A percentile compares a stretch with the other conserved stretches of the same genome.
These are phyloP conservation scores for Leiothrix lutea DNA, from an alignment of 2,113 vertebrate genomes.

Conservation along the genomic window DNA sequence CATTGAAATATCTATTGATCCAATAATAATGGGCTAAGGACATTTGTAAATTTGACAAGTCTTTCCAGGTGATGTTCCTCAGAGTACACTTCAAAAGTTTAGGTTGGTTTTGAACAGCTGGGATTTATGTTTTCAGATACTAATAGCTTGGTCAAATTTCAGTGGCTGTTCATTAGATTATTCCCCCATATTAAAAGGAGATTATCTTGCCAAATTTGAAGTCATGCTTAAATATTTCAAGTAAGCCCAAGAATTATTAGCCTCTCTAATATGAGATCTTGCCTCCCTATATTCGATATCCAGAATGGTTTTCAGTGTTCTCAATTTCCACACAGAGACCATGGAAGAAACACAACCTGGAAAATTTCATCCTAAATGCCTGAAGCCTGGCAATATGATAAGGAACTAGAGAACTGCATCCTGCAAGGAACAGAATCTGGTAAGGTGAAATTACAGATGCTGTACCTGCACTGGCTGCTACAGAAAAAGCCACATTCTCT, in stretches of 20 bases:
- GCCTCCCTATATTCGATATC: background rate
- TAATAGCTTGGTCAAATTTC: background rate
- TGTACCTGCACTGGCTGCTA: background rate
- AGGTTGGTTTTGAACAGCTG: background rate
- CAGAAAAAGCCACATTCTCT: background rate
- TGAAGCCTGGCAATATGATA: background rate
- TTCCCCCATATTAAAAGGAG: background rate
- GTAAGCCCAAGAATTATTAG: background rate
- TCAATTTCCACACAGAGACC: background rate
- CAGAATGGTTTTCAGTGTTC: background rate
- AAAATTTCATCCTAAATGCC: background rate
- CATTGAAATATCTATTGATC: background rate
- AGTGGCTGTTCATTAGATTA: background rate
- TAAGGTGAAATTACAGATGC: background rate
- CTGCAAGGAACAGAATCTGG: background rate
- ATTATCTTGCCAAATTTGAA: background rate
- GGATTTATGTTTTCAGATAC: background rate
- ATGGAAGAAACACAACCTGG: background rate
- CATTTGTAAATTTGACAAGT: background rate
- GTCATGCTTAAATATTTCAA: background rate
- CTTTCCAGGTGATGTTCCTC: background rate
- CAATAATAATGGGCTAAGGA: background rate
- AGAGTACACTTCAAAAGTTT: background rate
- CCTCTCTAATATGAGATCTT: background rate
- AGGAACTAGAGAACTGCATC: background rate